Evolutionary conservation across 1,140 invertebrate species (phyloP), one percentile per base, ranked within the genome.

Genomic region (Triops cancriformis): DNA sequence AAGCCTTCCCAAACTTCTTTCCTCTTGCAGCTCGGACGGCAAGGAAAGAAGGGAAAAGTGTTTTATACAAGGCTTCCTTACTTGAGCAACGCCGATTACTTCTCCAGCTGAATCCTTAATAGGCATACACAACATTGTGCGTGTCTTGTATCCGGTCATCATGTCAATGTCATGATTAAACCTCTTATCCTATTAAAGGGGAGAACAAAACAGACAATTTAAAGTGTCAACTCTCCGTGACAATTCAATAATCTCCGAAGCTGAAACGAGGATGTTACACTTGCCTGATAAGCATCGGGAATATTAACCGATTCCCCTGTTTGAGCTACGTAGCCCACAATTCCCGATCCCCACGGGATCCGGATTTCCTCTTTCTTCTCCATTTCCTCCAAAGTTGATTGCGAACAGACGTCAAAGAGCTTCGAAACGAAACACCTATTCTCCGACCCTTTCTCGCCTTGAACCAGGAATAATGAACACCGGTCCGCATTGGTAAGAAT

Each of bases 151-250:
- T 26, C 96, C 95, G 72, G 96, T 98, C 83, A 92, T 88, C 41
- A 90, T 90, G 84, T 98, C 96, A 82, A 98, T 93, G 84, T 96
- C 93, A 83, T 93, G 91, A 87, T 96, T 97, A 85, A 98, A 98
- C 79, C 94, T 88, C 76, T 90, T 87, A 83, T 96, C 94, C 93
- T 95, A 84, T 27, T 87, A 88, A 82, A 85, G 81, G 76, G 80
- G 18, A n/a, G 51, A 64, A 64, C 14, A 64, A 23, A 64, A 64
- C 3, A 6, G 0, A 14, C 18, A 64, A n/a, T 64, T n/a, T 64
- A 64, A 64, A 18, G 10, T 6, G n/a, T 18, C 3, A 64, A 14
- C 14, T 14, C 31, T 37, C 31, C 2, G 7, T 7, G 41, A 31
- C 18, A 77, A 77, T 72, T 31, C 1, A 14, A 41, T 28, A 28